Percentiles rank a stretch among this genome's conserved stretches.
Conservation (phyloP, 2,113 vertebrate species). For the Struthidea cinerea region DNA sequence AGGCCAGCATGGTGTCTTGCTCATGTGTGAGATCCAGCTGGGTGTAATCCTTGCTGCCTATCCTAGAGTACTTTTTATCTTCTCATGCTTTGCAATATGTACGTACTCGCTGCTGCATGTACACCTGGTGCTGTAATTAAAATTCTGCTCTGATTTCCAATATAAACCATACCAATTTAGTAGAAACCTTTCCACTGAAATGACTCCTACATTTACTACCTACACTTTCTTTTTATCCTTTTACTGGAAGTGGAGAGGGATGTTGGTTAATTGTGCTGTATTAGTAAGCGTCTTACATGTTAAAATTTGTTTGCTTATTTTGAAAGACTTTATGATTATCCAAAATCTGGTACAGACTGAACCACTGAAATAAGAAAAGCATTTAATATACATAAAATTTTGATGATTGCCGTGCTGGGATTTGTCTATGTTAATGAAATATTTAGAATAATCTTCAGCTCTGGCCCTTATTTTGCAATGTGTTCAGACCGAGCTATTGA, state of each 20-base stretch:
- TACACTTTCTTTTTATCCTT: background rate
- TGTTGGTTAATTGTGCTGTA: background rate
- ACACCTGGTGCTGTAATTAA: background rate
- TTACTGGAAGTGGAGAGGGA: background rate
- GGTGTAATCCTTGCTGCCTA: background rate
- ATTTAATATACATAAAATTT: background rate
- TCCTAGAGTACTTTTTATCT: background rate
- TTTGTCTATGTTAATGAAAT: background rate
- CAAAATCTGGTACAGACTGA: background rate
- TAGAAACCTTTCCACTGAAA: background rate
- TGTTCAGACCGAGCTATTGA: background rate
- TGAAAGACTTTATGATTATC: background rate
- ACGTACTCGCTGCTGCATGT: background rate
- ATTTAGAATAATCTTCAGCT: background rate
- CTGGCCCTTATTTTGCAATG: background rate
- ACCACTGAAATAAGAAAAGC: background rate
- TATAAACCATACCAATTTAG: background rate
- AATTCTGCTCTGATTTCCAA: background rate
- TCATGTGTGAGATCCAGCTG: background rate
- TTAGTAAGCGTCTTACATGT: background rate
- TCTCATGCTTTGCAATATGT: background rate
- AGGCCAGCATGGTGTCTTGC: background rate
- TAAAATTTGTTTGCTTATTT: background rate
- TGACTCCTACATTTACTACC: background rate
- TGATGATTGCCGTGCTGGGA: background rate